phyloP scores from a whole-genome alignment of 2,797 vertebrate species.

The Danio kyathit region DNA sequence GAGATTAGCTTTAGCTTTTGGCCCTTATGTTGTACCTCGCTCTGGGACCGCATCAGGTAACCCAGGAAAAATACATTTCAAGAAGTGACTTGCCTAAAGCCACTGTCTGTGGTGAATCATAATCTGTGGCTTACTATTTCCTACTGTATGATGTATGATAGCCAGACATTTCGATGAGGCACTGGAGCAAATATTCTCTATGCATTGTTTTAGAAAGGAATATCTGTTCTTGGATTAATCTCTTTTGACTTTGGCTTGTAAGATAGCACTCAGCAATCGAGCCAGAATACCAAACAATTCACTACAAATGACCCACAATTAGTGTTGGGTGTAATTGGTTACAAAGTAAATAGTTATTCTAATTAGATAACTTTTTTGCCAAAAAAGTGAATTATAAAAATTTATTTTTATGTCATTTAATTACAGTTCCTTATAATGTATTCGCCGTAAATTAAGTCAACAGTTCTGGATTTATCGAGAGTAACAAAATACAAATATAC shows the following conservation, averaged over 20 bases:
- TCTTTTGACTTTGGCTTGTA: background rate
- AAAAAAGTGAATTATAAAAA: no score
- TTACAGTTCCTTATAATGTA: no score
- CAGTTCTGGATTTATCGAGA: no score
- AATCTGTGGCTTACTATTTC: conserved; percentile 16
- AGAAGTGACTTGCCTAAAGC: conserved; percentile 44
- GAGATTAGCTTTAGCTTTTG: conserved; percentile 55
- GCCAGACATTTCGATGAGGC: conserved; percentile 1
- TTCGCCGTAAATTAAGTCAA: no score
- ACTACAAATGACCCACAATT: no score
- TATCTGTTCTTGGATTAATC: background rate
- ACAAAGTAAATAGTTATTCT: no score
- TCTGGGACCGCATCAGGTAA: conserved; percentile 25
- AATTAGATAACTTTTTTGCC: no score
- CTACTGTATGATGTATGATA: background rate
- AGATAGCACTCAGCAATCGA: background rate
- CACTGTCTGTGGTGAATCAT: conserved; percentile 2
- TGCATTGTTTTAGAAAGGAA: background rate
- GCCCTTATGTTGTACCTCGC: conserved; percentile 47
- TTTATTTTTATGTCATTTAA: no score
- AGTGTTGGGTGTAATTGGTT: no score
- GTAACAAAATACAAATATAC: no score
- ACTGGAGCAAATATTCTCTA: background rate
- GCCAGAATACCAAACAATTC: no score
- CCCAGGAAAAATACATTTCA: conserved; percentile 43